phyloP scores from a whole-genome alignment of 2,888 invertebrate genomes.

The Nephrotoma flavescens region DNA sequence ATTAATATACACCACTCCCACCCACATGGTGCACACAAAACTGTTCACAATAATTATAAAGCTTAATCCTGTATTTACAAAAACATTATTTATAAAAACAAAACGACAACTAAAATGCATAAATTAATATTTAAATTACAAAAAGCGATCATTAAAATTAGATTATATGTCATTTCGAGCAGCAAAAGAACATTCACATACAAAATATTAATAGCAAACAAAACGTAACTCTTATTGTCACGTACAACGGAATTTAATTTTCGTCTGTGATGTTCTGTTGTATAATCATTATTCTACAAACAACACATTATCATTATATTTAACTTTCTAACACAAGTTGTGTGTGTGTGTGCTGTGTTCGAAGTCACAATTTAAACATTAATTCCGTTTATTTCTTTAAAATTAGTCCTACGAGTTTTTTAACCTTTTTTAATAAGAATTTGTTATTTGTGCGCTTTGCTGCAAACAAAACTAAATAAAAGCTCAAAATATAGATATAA shows the following conservation, averaged over 20 bases:
- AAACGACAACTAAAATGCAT: background rate
- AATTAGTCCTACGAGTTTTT: background rate
- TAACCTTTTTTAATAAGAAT: background rate
- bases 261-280: background rate
- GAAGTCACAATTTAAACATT: background rate
- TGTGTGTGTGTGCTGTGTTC: background rate
- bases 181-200: background rate
- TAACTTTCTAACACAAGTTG: background rate
- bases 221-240: background rate
- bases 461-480: background rate
- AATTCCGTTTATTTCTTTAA: background rate
- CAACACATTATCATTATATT: background rate
- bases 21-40: background rate
- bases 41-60: background rate
- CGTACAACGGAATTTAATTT: background rate
- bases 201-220: background rate
- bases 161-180: background rate
- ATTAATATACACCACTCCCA: background rate
- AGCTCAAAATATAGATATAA: background rate
- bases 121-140: background rate
- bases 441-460: background rate
- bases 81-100: background rate
- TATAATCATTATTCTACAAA: background rate
- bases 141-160: background rate
- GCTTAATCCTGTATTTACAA: background rate